Conservation (phyloP, 2,888 invertebrate genomes). For the Chromoteleia sp. region DNA sequence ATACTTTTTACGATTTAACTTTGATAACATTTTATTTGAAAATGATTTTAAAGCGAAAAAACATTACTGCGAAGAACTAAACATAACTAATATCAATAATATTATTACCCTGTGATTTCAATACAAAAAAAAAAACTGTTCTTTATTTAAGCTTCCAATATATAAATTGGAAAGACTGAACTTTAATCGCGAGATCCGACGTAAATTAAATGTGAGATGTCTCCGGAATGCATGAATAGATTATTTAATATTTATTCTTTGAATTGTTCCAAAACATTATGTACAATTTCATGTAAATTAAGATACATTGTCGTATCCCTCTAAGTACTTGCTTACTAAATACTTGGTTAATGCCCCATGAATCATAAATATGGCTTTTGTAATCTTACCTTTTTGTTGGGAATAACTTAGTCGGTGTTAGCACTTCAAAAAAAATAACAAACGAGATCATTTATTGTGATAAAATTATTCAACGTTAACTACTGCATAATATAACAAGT, state of each 20-base stretch:
- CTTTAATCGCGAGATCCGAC: no score
- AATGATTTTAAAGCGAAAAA: no score
- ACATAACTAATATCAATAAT: no score
- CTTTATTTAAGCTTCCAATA: no score
- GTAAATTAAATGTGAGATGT: neutral
- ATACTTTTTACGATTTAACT: no score
- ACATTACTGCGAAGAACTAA: no score
- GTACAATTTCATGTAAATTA: conserved; percentile 63
- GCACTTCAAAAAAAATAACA: conserved; percentile 39
- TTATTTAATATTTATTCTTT: conserved; percentile 22
- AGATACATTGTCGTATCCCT: conserved; percentile 56
- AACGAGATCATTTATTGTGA: conserved; percentile 4
- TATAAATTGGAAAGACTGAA: no score
- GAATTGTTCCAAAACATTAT: conserved; percentile 32
- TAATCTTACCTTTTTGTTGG: conserved; percentile 64
- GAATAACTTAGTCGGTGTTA: conserved; percentile 60
- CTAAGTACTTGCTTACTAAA: conserved; percentile 64
- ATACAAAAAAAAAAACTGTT: no score
- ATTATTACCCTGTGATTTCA: no score
- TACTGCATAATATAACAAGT: neutral
- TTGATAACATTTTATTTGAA: no score
- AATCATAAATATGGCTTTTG: conserved; percentile 65
- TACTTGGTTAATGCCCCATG: conserved; percentile 66
- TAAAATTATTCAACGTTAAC: conserved; percentile 12
- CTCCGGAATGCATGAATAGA: neutral